phyloP scores from a whole-genome alignment of 2,113 vertebrate genomes.

The Ovis aries region DNA sequence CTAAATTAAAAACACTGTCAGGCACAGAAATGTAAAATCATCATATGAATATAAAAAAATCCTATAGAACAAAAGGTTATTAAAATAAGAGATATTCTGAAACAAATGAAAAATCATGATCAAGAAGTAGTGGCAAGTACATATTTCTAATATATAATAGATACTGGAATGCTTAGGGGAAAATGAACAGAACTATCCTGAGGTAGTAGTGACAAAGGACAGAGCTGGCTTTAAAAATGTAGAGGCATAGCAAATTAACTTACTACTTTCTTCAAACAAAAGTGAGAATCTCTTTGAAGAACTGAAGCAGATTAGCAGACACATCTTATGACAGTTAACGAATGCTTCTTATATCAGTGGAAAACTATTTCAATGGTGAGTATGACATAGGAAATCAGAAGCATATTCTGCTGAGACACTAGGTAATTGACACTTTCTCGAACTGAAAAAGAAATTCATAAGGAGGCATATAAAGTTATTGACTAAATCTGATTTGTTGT shows the following conservation, averaged over 20 bases:
- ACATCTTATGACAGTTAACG: background rate
- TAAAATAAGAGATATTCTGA: background rate
- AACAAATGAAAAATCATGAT: background rate
- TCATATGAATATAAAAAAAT: background rate
- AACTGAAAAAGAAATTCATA: constrained; percentile 81
- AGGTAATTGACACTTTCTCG: constrained; percentile 85
- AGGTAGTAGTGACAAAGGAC: background rate
- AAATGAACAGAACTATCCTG: background rate
- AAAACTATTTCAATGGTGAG: constrained; percentile 86
- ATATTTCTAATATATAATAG: background rate
- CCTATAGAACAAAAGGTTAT: background rate
- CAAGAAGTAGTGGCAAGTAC: background rate
- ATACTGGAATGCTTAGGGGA: background rate
- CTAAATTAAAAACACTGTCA: background rate
- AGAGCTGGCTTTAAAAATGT: constrained; percentile 6
- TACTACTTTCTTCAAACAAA: constrained; percentile 23
- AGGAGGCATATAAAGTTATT: constrained; percentile 14
- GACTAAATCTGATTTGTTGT: background rate
- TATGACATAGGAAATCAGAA: constrained; percentile 85
- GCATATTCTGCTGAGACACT: constrained; percentile 85
- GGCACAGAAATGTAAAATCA: background rate
- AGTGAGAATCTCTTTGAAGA: background rate
- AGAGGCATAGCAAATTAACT: background rate
- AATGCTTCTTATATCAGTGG: background rate
- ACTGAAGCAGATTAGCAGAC: background rate